phyloP scores from a whole-genome alignment of 2,113 vertebrate genomes.

The Ptilorrhoa leucosticta region DNA sequence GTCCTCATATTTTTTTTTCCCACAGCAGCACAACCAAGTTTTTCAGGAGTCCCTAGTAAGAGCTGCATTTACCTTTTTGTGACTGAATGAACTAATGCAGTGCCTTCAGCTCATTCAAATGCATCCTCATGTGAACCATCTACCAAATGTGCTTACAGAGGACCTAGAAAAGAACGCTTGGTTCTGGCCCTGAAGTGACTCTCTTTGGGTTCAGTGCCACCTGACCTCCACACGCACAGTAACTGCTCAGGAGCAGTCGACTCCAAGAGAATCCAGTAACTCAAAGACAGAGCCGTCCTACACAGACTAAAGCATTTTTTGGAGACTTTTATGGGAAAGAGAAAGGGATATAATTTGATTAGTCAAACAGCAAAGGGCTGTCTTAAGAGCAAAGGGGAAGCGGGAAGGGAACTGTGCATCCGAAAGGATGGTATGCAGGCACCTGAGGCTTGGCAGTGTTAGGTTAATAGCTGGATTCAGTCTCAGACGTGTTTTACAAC shows the following conservation, averaged over 20 bases:
- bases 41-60: not conserved
- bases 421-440: not conserved
- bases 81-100: not conserved
- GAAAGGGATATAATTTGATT: not conserved
- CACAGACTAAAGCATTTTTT: not conserved
- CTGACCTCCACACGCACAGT: fast-evolving
- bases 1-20: not conserved
- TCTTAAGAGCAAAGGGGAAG: not conserved
- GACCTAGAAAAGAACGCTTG: not conserved
- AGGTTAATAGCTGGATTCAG: not conserved
- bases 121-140: not conserved
- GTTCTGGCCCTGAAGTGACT: not conserved
- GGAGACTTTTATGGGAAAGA: not conserved
- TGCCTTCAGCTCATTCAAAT: not conserved
- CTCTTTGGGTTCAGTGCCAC: not conserved
- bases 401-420: not conserved
- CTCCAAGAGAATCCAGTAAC: not conserved
- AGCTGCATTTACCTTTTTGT: not conserved
- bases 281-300: not conserved
- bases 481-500: not conserved
- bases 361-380: not conserved
- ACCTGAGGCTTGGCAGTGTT: too few relatives aligned
- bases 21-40: not conserved
- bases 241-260: not conserved
- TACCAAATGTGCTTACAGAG: not conserved